A percentile compares a stretch with the other conserved stretches of the same genome.
phyloP scores from a whole-genome alignment of 64 coral and sea anemone genomes.

The Exaiptasia diaphana region DNA sequence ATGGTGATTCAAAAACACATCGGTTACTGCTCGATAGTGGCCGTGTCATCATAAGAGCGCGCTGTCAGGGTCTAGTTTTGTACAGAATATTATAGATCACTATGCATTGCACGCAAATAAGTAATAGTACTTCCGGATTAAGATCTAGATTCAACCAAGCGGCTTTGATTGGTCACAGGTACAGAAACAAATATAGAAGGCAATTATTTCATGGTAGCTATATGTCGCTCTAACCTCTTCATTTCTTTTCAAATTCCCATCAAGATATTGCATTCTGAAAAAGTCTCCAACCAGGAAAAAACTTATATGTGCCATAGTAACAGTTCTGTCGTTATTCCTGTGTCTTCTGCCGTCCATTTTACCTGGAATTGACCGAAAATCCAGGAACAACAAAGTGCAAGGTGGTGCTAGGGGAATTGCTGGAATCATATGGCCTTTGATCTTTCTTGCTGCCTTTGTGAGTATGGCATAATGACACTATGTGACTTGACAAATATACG shows the following conservation, averaged over 20 bases:
- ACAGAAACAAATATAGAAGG: not conserved
- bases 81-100: not conserved
- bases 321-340: conserved; percentile 62
- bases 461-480: conserved; percentile 11
- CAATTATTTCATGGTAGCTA: no score
- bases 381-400: conserved; percentile 13
- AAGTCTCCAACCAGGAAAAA: conserved; percentile 65
- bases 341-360: conserved; percentile 65
- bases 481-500: not conserved
- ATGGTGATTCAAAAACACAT: no score
- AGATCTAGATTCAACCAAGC: not conserved
- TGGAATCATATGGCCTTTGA: conserved; percentile 74
- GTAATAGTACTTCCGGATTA: not conserved
- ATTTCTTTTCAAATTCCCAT: not conserved
- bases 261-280: conserved; percentile 54
- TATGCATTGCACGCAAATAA: not conserved
- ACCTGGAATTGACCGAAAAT: conserved; percentile 31
- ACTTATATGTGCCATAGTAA: conserved; percentile 38
- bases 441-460: conserved; percentile 75
- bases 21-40: no score
- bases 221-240: no score
- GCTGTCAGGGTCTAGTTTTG: no score
- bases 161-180: not conserved
- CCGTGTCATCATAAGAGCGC: no score
- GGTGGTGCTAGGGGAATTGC: conserved; percentile 62